phyloP scores from a whole-genome alignment of 2,888 invertebrate species.

The Doris montereyensis region DNA sequence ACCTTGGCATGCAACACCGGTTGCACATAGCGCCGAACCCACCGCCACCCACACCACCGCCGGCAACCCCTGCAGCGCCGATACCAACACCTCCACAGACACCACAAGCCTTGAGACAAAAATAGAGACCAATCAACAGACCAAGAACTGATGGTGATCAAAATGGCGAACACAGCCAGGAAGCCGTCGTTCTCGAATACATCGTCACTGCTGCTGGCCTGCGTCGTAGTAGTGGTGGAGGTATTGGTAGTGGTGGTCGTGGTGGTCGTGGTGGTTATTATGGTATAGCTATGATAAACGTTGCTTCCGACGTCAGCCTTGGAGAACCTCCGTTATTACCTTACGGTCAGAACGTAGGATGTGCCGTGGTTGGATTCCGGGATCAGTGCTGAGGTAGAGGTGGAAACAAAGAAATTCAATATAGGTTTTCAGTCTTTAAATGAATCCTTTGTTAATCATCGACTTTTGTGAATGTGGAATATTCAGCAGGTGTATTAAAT shows the following conservation, averaged over 20 bases:
- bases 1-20: slow-evolving; percentile 1
- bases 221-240: slow-evolving; percentile 43
- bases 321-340: slow-evolving; percentile 45
- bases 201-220: slow-evolving; percentile 36
- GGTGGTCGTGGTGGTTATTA: slow-evolving; percentile 46
- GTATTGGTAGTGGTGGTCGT: slow-evolving; percentile 46
- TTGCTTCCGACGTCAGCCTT: slow-evolving; percentile 34
- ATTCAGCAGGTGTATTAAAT: too few relatives aligned
- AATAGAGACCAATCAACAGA: slow-evolving; percentile 33
- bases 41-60: not conserved
- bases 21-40: not conserved
- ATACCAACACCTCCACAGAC: not conserved
- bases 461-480: too few relatives aligned
- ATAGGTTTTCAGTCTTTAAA: too few relatives aligned
- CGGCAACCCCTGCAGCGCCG: not conserved
- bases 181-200: slow-evolving; percentile 39
- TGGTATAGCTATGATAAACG: slow-evolving; percentile 42
- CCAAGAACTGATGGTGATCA: slow-evolving; percentile 26
- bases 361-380: slow-evolving; percentile 42
- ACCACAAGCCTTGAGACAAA: slow-evolving; percentile 24
- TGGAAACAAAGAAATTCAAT: not conserved
- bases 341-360: slow-evolving; percentile 39
- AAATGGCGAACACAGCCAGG: slow-evolving; percentile 38
- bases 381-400: slow-evolving; percentile 26
- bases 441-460: too few relatives aligned